A percentile compares a stretch with the other conserved stretches of the same genome.
These are phyloP conservation scores for Epizoanthus illoricatus DNA, from an alignment of 92 coral and sea anemone genomes.

Conservation along the genomic window DNA sequence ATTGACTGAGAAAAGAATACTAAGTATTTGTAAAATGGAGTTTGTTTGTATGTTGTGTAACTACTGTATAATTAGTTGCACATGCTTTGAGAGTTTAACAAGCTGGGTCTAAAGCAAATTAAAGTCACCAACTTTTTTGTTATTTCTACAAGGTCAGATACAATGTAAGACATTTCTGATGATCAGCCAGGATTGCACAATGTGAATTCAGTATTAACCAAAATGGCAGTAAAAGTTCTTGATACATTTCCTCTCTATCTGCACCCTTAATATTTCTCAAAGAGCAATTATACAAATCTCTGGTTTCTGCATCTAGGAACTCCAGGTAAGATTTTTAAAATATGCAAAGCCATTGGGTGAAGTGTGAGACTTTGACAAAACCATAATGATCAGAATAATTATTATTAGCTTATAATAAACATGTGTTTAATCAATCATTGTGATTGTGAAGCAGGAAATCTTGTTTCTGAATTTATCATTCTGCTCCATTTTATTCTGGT, in stretches of 20 bases:
- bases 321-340: neutral
- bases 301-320: conserved; percentile 12
- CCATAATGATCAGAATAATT: neutral
- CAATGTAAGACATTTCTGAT: neutral
- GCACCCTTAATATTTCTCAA: neutral
- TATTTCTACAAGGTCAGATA: neutral
- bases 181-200: neutral
- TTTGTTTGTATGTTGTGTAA: conserved; percentile 13
- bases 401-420: no score
- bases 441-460: neutral
- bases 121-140: neutral
- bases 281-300: neutral
- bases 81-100: conserved; percentile 40
- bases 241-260: neutral
- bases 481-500: conserved; percentile 1
- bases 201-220: neutral
- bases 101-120: conserved; percentile 9
- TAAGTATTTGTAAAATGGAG: conserved; percentile 37
- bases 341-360: neutral
- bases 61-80: conserved; percentile 19
- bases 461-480: neutral
- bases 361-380: neutral
- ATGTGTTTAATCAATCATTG: neutral
- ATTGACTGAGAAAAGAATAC: conserved; percentile 22
- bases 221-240: conserved; percentile 1